These are phyloP conservation scores for Chondrosia reniformis DNA, from an alignment of 37 sponge, comb jelly and placozoan species.

Conservation along the genomic window DNA sequence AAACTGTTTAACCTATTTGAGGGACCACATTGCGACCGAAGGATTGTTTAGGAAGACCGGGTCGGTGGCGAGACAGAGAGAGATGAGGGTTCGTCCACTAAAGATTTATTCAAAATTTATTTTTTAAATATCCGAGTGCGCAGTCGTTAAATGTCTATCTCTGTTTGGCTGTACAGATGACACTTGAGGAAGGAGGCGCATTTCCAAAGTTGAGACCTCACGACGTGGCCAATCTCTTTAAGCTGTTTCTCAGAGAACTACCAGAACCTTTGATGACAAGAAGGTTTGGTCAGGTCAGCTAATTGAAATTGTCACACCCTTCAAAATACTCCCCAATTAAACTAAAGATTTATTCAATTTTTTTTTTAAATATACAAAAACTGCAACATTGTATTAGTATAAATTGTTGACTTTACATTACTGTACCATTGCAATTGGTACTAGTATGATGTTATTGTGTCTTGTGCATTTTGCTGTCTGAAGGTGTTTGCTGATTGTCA, in stretches of 20 bases:
- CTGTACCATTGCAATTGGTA: too few relatives aligned
- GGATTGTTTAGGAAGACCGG: conserved; percentile 75
- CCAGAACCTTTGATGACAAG: conserved; percentile 53
- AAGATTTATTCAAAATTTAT: too few relatives aligned
- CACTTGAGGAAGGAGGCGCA: not conserved
- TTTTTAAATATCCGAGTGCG: too few relatives aligned
- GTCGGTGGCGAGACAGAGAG: conserved; percentile 50
- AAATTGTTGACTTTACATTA: too few relatives aligned
- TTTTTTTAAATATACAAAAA: too few relatives aligned
- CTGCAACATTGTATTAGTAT: too few relatives aligned
- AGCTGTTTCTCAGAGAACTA: conserved; percentile 59
- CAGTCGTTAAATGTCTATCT: too few relatives aligned
- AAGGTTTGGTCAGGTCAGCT: conserved; percentile 19
- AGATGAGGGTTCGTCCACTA: conserved; percentile 48
- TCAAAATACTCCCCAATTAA: too few relatives aligned
- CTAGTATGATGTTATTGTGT: too few relatives aligned
- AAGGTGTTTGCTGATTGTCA: too few relatives aligned
- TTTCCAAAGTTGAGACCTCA: conserved; percentile 24
- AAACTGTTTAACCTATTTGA: conserved; percentile 29
- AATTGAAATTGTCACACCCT: not conserved
- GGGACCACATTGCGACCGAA: conserved; percentile 22
- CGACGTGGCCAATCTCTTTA: conserved; percentile 59
- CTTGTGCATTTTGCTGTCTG: too few relatives aligned
- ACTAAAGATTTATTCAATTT: too few relatives aligned
- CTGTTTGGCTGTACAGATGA: not conserved